Evolutionary conservation across 2,888 invertebrate species (phyloP), one percentile per base, ranked within the genome.

Genomic region (Drosophila sordidapex): DNA sequence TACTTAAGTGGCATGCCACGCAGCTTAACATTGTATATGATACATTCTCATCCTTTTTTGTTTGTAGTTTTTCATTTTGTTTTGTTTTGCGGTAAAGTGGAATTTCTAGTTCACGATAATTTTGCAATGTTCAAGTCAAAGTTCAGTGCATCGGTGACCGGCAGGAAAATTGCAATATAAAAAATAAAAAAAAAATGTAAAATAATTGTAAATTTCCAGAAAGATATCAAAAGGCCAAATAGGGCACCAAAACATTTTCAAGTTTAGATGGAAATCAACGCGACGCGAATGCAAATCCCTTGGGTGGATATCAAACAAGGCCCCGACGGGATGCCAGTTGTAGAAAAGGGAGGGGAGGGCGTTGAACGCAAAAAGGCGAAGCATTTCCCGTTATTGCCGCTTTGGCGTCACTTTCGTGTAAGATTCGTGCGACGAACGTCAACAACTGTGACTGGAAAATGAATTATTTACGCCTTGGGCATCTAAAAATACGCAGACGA

Each of bases 381-480:
- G 35, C 75, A 75, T 65, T 74, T 76, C 70, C 79, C 79, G 70
- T 70, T 70, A 68, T 70, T 60, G 63, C 62, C 48, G 68, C 65
- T 57, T 57, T 63, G 82, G 65, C 76, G 71, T 71, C 74, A 69
- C 43, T 72, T 81, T 81, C 70, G 70, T 56, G 73, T 36, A 60
- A 70, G 57, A 70, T 72, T 74, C 65, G 82, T 72, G 86, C 79
- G 77, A 86, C 76, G 83, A 87, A 76, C 86, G 87, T 89, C 87
- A 86, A 82, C 87, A 83, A 89, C 87, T 89, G 87, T 85, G 87
- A 83, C 87, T 87, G 89, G 89, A 87, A 89, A 89, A 89, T 87
- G 89, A 89, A 87, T 89, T 87, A 87, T 87, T 87, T 87, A 87
- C 87, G 87, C 88, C 88, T 77, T 79, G 83, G 69, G 67, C 67